Conservation (phyloP, 2,888 invertebrate species). For the Polydrusus cervinus region DNA sequence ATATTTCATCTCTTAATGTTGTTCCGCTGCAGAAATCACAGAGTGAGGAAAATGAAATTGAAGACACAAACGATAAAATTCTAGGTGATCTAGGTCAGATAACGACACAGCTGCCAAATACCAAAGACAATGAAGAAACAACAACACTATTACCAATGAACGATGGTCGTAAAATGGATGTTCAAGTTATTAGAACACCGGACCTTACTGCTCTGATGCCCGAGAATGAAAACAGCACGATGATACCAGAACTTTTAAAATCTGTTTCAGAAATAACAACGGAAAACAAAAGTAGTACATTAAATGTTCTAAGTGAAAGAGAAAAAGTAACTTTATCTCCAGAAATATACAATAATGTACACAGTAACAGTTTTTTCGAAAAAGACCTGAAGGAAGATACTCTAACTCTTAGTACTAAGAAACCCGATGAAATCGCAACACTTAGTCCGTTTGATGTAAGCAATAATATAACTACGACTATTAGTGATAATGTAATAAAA, state of each 20-base stretch:
- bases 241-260: slow-evolving; percentile 1
- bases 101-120: slow-evolving; percentile 18
- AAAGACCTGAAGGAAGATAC: slow-evolving; percentile 35
- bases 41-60: slow-evolving; percentile 50
- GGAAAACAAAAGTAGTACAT: background rate
- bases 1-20: slow-evolving; percentile 59
- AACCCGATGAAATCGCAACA: slow-evolving; percentile 23
- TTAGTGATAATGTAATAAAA: background rate
- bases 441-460: slow-evolving; percentile 11
- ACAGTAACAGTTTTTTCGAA: slow-evolving; percentile 65
- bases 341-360: slow-evolving; percentile 66
- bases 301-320: background rate
- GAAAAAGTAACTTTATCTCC: slow-evolving; percentile 58
- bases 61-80: slow-evolving; percentile 22
- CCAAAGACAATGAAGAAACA: slow-evolving; percentile 15
- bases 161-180: slow-evolving; percentile 15
- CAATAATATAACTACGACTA: background rate
- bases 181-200: background rate
- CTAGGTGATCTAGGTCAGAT: background rate
- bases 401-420: background rate
- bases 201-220: slow-evolving; percentile 15
- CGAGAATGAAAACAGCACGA: slow-evolving; percentile 26
- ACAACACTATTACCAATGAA: slow-evolving; percentile 10
- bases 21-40: slow-evolving; percentile 58
- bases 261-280: background rate